Percentiles rank a stretch among this genome's conserved stretches.
phyloP scores from a whole-genome alignment of 2,888 invertebrate genomes.

The Panopea generosa region DNA sequence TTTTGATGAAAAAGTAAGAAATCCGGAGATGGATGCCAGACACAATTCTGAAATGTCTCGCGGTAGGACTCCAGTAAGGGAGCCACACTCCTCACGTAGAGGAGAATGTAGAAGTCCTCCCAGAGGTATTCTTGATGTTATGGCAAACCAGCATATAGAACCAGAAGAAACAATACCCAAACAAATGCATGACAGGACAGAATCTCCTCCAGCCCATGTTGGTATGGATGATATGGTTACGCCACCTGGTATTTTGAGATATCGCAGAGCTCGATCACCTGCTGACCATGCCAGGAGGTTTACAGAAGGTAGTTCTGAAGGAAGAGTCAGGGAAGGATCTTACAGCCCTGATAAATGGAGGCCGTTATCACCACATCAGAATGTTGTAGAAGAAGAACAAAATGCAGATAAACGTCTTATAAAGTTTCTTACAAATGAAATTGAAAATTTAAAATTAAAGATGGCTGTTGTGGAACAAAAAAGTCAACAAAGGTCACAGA shows the following conservation, averaged over 20 bases:
- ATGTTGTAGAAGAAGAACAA: constrained; percentile 23
- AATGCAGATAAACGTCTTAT: constrained; percentile 65
- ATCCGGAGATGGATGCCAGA: constrained; percentile 12
- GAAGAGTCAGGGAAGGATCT: constrained; percentile 26
- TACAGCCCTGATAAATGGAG: constrained; percentile 39
- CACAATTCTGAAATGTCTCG: constrained; percentile 8
- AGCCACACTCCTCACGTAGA: constrained; percentile 16
- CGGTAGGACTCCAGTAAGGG: constrained; percentile 39
- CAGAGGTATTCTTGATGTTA: constrained; percentile 60
- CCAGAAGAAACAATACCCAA: constrained; percentile 54
- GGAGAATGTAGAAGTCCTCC: constrained; percentile 58
- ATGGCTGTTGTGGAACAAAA: constrained; percentile 73
- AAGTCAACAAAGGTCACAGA: constrained; percentile 45
- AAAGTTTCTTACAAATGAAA: constrained; percentile 70
- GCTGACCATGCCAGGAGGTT: constrained; percentile 40
- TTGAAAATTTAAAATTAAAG: constrained; percentile 75
- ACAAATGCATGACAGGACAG: constrained; percentile 21
- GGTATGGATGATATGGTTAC: constrained; percentile 26
- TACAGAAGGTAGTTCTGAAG: constrained; percentile 11
- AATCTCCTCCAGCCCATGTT: constrained; percentile 9
- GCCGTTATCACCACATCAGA: constrained; percentile 21
- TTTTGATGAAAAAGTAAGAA: constrained; percentile 42
- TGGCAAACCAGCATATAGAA: constrained; percentile 56
- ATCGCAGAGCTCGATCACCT: constrained; percentile 45
- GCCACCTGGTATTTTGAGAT: constrained; percentile 54